phyloP scores from a whole-genome alignment of 2,797 vertebrate species.

The Crypturellus tataupa region DNA sequence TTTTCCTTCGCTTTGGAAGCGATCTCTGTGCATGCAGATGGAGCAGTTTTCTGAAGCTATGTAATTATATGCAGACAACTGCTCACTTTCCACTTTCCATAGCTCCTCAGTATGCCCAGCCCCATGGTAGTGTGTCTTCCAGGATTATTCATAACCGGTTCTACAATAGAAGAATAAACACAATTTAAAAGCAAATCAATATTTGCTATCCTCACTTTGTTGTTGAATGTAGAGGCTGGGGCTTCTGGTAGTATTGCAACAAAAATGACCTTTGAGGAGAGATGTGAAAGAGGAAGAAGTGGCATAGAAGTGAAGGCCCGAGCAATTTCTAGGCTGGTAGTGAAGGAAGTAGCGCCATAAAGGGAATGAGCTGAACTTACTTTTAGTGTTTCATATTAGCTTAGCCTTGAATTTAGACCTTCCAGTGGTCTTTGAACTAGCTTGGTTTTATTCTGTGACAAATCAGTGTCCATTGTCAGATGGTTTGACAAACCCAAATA shows the following conservation, averaged over 20 bases:
- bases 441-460: background rate
- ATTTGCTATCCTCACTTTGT: conserved; percentile 29
- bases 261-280: conserved; percentile 16
- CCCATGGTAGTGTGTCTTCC: background rate
- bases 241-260: conserved; percentile 22
- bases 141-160: conserved; percentile 45
- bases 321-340: background rate
- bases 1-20: conserved; percentile 37
- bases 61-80: conserved; percentile 20
- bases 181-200: conserved; percentile 54
- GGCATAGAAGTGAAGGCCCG: background rate
- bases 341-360: background rate
- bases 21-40: conserved; percentile 43
- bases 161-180: conserved; percentile 45
- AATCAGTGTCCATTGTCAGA: background rate
- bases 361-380: background rate
- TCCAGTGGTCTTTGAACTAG: background rate
- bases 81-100: background rate
- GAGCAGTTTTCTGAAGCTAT: conserved; percentile 15
- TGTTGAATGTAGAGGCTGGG: background rate
- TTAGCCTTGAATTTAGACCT: background rate
- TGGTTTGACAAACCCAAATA: background rate
- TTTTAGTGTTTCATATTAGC: background rate
- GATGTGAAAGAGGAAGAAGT: background rate
- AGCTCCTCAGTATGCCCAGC: conserved; percentile 36